Evolutionary conservation across 2,888 invertebrate species (phyloP), one percentile per base, ranked within the genome.

Genomic region (Xylophagus ater): DNA sequence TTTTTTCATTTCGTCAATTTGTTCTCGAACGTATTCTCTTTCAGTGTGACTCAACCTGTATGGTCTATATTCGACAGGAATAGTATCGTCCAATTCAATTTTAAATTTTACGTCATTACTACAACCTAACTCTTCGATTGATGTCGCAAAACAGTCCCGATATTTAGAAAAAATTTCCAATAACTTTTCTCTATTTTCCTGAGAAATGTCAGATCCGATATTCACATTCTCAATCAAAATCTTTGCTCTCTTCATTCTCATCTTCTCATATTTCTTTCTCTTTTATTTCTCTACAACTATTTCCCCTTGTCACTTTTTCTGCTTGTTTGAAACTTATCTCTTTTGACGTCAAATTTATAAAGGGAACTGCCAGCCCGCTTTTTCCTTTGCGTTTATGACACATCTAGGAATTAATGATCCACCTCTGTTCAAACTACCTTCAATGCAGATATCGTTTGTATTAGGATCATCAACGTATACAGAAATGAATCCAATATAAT

Each of bases 11-110:
- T 37, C 31, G 1, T 45, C 37, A 26, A 49, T 42, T 18, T 44
- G 28, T 12, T 26, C 31, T 31, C 44, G 14, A 20, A 24, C n/a
- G n/a, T n/a, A n/a, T n/a, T n/a, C n/a, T n/a, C n/a, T n/a, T n/a
- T n/a, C n/a, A n/a, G n/a, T n/a, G 34, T 37, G 34, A 37, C 42
- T 45, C 37, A 44, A 38, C 44, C n/a, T 38, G 34, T 47, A 47
- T 2, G 46, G 44, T 12, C 46, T 36, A 37, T 42, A 42, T 1
- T 34, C 37, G 23, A 46, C 37, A 5, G 42, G 41, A n/a, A 36
- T 23, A 8, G 43, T 36, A 8, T 34, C 34, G 35, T 19, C 18
- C n/a, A 42, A 26, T 13, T 46, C 44, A 8, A 46, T 45, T 19
- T 41, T 36, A 36, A 45, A 43, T 34, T 38, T 40, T 26, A 42